Evolutionary conservation across 2,888 invertebrate species (phyloP), one percentile per base, ranked within the genome.

Genomic region (Busseola fusca): DNA sequence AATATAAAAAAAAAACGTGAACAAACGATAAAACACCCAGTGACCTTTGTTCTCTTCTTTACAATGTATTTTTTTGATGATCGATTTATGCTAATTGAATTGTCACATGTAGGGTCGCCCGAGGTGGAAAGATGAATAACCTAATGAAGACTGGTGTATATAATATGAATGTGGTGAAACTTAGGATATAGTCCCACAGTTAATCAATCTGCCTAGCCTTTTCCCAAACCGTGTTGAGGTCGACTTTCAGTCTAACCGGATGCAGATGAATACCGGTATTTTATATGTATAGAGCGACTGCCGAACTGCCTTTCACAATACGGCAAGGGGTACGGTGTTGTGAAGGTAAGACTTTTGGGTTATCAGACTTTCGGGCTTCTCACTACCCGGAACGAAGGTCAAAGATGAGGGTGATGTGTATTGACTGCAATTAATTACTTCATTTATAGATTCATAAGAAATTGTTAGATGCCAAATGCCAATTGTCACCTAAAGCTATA

Each of bases 11-110:
- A 25, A 64, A 56, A 70, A 81, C 56, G 58, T 78, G 72, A 30
- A 10, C 40, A 54, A 63, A 70, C n/a, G 56, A 50, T 58, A 48
- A 52, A 63, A 37, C 76, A 65, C 64, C 21, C 63, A 25, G 62
- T 80, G n/a, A n/a, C n/a, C n/a, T n/a, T n/a, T n/a, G n/a, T n/a
- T 68, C 50, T 81, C 42, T 34, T 50, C n/a, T 21, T 27, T 65
- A 65, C 64, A 54, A 52, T 42, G 63, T 63, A 57, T 59, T 58
- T 60, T 45, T 69, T 56, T 64, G 48, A 50, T 34, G 52, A 52
- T 62, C 63, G 45, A 52, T 52, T 34, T 52, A 45, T 50, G 30
- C 34, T 80, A 45, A 64, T 75, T 80, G 14, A 2, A 72, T 25
- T 54, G 21, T 30, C 27, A 52, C 34, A 52, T 10, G 42, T 70